A percentile compares a stretch with the other conserved stretches of the same genome.
phyloP scores from a whole-genome alignment of 1,140 invertebrate species.

The Helicoverpa zea region DNA sequence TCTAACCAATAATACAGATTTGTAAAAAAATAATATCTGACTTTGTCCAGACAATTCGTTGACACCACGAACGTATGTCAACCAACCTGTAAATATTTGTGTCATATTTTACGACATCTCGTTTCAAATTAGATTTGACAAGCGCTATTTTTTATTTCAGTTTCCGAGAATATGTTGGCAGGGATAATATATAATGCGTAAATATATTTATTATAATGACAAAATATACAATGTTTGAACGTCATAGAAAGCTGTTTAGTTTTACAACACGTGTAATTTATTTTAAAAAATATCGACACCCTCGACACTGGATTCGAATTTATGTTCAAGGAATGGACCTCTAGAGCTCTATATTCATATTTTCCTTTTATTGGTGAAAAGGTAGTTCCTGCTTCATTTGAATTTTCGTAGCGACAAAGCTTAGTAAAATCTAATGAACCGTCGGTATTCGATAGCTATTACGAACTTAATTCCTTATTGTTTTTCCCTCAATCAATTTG shows the following conservation, averaged over 20 bases:
- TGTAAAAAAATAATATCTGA: too few species aligned
- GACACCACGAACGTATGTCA: background rate
- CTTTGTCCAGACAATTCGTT: background rate
- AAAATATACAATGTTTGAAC: slow-evolving; percentile 13
- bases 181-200: background rate
- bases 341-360: too few species aligned
- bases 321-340: background rate
- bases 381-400: too few species aligned
- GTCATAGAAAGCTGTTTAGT: background rate
- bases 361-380: too few species aligned
- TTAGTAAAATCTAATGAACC: too few species aligned
- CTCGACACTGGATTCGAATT: background rate
- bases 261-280: slow-evolving; percentile 12
- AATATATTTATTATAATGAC: slow-evolving; percentile 29
- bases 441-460: too few species aligned
- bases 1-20: too few species aligned
- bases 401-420: too few species aligned
- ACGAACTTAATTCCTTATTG: too few species aligned
- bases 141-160: background rate
- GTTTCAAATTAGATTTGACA: slow-evolving; percentile 7
- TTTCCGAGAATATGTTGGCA: background rate
- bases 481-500: too few species aligned
- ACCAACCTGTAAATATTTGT: background rate
- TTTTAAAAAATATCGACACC: background rate
- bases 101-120: background rate